Conservation (phyloP, 2,888 invertebrate genomes). For the Pomacea canaliculata region DNA sequence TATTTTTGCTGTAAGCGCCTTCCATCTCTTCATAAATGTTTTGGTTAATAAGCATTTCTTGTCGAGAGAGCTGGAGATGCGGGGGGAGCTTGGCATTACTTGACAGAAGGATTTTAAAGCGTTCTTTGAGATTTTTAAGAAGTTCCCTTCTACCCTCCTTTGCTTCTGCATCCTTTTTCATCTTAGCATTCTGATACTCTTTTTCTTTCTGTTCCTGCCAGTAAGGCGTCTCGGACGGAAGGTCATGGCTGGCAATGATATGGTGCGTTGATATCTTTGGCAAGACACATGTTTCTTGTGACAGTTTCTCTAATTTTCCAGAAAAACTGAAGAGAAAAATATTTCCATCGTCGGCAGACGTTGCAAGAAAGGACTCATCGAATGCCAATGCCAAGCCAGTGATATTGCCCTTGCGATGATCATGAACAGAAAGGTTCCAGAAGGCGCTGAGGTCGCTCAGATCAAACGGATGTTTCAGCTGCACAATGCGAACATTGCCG, state of each 20-base stretch:
- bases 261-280: not conserved
- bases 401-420: slow-evolving; percentile 22
- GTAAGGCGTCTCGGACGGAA: not conserved
- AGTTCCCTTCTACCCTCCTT: not conserved
- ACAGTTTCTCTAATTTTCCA: not conserved
- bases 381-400: slow-evolving; percentile 26
- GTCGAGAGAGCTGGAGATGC: not conserved
- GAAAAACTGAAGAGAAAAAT: slow-evolving; percentile 25
- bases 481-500: slow-evolving; percentile 25
- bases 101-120: not conserved
- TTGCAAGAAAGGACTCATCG: slow-evolving; percentile 16
- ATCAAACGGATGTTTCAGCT: slow-evolving; percentile 14
- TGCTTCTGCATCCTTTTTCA: not conserved
- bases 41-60: slow-evolving; percentile 7
- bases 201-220: not conserved
- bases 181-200: not conserved
- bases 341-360: slow-evolving; percentile 33
- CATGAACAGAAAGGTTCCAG: slow-evolving; percentile 30
- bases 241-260: not conserved
- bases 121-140: not conserved
- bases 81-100: slow-evolving; percentile 5
- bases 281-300: not conserved
- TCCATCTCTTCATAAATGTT: not conserved
- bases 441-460: slow-evolving; percentile 22
- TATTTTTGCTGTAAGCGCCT: not conserved